A percentile compares a stretch with the other conserved stretches of the same genome.
Conservation (phyloP, 2,113 vertebrate genomes). For the Tachysurus fulvidraco region DNA sequence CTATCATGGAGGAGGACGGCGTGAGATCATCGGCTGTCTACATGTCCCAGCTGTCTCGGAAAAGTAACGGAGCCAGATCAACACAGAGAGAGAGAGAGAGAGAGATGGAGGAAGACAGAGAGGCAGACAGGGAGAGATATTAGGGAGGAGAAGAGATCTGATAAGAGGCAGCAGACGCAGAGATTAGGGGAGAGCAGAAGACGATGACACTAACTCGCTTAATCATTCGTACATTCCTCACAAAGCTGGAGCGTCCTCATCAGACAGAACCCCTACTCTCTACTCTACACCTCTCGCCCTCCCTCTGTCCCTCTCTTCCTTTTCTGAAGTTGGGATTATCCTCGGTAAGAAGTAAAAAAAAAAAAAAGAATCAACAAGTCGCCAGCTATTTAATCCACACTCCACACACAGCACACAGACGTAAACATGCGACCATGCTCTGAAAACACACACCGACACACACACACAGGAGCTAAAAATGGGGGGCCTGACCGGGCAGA, state of each 20-base stretch:
- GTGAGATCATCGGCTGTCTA: constrained; percentile 50
- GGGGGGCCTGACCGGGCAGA: constrained; percentile 10
- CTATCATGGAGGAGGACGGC: constrained; percentile 30
- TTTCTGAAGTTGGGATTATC: not conserved
- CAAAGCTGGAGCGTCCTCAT: constrained; percentile 25
- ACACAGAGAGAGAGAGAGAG: constrained; percentile 45
- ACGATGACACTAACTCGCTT: constrained; percentile 15
- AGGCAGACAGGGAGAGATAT: constrained; percentile 22
- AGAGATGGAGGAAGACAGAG: constrained; percentile 1
- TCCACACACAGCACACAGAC: not conserved
- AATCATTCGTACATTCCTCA: constrained; percentile 52
- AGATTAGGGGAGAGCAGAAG: not conserved
- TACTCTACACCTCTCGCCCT: not conserved
- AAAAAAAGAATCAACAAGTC: not conserved
- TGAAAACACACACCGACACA: not conserved
- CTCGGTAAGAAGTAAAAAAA: not conserved
- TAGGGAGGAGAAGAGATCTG: constrained; percentile 40
- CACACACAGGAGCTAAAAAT: constrained; percentile 15
- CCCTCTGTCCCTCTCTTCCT: not conserved
- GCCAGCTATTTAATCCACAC: not conserved
- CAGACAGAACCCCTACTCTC: constrained; percentile 8
- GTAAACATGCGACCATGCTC: not conserved
- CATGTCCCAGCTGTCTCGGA: constrained; percentile 58
- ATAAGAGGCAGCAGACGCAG: constrained; percentile 25
- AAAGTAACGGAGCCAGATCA: constrained; percentile 47